Evolutionary conservation across 2,113 vertebrate genomes (phyloP).

Genomic region (Thunnus thynnus): DNA sequence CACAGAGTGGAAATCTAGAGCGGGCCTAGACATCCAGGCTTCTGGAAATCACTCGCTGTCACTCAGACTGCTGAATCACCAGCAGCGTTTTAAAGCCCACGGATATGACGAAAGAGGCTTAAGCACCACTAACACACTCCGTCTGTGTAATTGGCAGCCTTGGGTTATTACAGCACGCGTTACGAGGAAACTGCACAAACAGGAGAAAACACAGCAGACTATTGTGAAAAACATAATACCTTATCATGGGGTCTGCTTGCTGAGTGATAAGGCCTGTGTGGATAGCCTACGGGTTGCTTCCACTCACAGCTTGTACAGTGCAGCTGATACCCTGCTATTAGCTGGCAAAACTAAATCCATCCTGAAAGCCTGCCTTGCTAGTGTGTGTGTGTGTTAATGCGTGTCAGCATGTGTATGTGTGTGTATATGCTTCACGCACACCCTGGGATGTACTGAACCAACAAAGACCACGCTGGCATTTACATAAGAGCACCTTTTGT

Average conservation of each 20-base stretch:
- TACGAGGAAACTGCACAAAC: conserved; percentile 65
- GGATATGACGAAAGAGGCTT: conserved; percentile 52
- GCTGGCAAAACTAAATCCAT: conserved; percentile 69
- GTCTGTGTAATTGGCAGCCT: conserved; percentile 63
- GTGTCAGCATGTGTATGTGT: neutral
- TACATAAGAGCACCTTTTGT: conserved; percentile 69
- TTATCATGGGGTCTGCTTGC: conserved; percentile 70
- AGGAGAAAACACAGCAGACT: conserved; percentile 68
- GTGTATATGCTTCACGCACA: conserved; percentile 33
- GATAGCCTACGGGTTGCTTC: conserved; percentile 66
- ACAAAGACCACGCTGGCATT: conserved; percentile 61
- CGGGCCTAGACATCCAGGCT: conserved; percentile 3
- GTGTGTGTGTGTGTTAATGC: conserved; percentile 6
- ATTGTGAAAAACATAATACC: conserved; percentile 73
- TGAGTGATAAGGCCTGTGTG: conserved; percentile 73
- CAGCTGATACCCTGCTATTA: conserved; percentile 73
- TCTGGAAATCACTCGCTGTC: conserved; percentile 50
- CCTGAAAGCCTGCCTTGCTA: conserved; percentile 49
- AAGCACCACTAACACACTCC: conserved; percentile 48
- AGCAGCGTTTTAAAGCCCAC: conserved; percentile 31
- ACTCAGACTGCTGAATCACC: conserved; percentile 32
- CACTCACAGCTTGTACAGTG: conserved; percentile 57
- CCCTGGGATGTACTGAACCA: conserved; percentile 54
- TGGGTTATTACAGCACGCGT: conserved; percentile 60
- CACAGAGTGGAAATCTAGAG: neutral